Evolutionary conservation across 2,888 invertebrate species (phyloP).

Genomic region (Julus scanicus): DNA sequence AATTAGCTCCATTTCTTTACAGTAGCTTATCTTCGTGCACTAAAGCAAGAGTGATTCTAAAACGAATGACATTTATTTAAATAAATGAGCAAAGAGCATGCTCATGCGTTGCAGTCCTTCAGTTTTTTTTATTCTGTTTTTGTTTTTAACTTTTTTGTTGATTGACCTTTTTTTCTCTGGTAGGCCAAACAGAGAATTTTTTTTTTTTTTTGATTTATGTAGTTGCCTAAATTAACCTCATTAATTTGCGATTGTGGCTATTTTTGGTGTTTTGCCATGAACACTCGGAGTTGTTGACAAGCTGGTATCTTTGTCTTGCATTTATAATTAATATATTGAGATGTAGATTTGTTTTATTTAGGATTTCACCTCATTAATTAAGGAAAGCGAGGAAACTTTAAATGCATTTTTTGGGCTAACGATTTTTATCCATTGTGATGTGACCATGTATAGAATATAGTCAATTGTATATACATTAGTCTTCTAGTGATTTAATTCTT

Average conservation of each 20-base stretch:
- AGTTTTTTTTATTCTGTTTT: not conserved
- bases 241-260: slow-evolving; percentile 47
- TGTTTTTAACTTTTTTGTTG: slow-evolving; percentile 1
- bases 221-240: slow-evolving; percentile 38
- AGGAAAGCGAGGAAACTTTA: not conserved
- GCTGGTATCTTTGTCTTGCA: slow-evolving; percentile 29
- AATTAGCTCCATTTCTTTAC: slow-evolving; percentile 23
- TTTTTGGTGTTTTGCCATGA: slow-evolving; percentile 43
- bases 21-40: slow-evolving; percentile 17
- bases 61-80: slow-evolving; percentile 31
- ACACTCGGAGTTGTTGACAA: slow-evolving; percentile 3
- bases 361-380: slow-evolving; percentile 43
- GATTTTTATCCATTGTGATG: not conserved
- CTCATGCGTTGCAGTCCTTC: slow-evolving; percentile 25
- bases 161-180: slow-evolving; percentile 9
- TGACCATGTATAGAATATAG: not conserved
- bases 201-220: slow-evolving; percentile 41
- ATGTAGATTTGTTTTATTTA: slow-evolving; percentile 21
- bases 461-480: not conserved
- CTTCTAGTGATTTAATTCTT: not conserved
- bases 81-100: slow-evolving; percentile 32
- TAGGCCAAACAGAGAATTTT: not conserved
- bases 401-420: not conserved
- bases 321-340: slow-evolving; percentile 31
- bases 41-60: not conserved